Base-by-base conservation (phyloP, 1,140 invertebrate species). In the Drosophila varians region DNA sequence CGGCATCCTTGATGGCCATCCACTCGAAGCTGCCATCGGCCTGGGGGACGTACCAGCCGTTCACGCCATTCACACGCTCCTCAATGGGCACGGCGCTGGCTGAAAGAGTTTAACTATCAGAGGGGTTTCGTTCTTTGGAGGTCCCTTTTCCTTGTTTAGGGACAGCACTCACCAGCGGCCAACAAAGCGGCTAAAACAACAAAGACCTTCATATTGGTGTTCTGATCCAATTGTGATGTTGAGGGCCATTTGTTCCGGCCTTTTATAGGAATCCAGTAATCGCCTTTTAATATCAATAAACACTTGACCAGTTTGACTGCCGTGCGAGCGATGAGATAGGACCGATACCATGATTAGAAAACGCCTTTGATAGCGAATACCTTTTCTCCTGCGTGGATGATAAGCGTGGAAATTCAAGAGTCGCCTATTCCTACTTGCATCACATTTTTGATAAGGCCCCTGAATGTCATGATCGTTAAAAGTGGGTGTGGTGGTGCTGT, bases 261-360 rank as follows among this genome's bases (percentile, higher is more conserved):
- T 71, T 88, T 71, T 87, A 87, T 88, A 88, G 40, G 19, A 14
- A 12, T 0, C 40, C 42, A 36, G 23, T 52, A 66, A 86, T 84
- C 47, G 19, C 26, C 25, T 16, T 40, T 72, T 65, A 73, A 54
- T 54, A 42, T 38, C 34, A 54, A 34, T 23, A 68, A 79, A n/a
- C 54, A 76, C 80, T 86, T 68, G 31, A 86, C 8, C 47, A 28
- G 14, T 40, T 42, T 54, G 46, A 45, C 48, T 43, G 54, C 46
- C 45, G 25, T 48, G 6, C 52, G 12, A 26, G 28, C 36, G 43
- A 43, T 73, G 25, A 48, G 69, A 73, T 62, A 62, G 48, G 36
- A 31, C 6, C 42, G 47, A 45, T 48, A 42, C 48, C 11, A n/a
- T 40, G 65, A 69, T 69, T 69, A 47, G 18, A 68, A 53, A n/a